phyloP scores from a whole-genome alignment of 1,140 invertebrate genomes.

The Drosophila tani region DNA sequence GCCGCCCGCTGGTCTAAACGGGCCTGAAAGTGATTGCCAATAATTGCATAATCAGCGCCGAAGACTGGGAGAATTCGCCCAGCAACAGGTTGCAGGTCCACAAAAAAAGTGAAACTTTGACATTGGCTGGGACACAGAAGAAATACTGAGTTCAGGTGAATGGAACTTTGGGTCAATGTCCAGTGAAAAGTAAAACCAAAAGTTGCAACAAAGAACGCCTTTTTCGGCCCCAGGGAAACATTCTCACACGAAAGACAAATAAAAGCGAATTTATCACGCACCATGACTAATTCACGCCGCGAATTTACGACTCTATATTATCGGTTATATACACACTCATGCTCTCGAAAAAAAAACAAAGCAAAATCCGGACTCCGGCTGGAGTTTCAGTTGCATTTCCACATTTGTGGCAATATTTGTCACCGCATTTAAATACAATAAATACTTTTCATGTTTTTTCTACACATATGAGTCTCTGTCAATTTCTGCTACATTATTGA shows the following conservation, averaged over 20 bases:
- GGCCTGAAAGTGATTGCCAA: conserved; percentile 81
- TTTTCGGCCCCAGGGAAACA: conserved; percentile 36
- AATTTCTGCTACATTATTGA: conserved; percentile 71
- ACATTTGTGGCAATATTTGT: conserved; percentile 53
- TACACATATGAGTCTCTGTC: conserved; percentile 46
- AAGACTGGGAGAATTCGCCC: conserved; percentile 55
- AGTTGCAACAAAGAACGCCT: conserved; percentile 65
- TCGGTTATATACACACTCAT: conserved; percentile 60
- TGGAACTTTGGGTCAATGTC: conserved; percentile 62
- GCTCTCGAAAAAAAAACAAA: conserved; percentile 26
- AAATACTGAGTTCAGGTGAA: conserved; percentile 18
- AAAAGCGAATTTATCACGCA: conserved; percentile 81
- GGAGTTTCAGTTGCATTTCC: conserved; percentile 33
- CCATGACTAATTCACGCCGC: conserved; percentile 67
- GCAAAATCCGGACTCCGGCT: conserved; percentile 24
- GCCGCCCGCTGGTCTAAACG: conserved; percentile 78
- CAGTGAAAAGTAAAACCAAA: conserved; percentile 54
- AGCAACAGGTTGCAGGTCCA: conserved; percentile 66
- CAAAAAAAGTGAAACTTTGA: conserved; percentile 80
- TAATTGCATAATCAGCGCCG: conserved; percentile 76
- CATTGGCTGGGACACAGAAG: conserved; percentile 51
- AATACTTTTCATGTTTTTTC: conserved; percentile 72
- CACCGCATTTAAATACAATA: conserved; percentile 72
- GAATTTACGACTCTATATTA: conserved; percentile 70
- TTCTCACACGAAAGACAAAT: conserved; percentile 81